Conservation (phyloP, 2,797 vertebrate genomes). For the Percopsis omiscomaycus region DNA sequence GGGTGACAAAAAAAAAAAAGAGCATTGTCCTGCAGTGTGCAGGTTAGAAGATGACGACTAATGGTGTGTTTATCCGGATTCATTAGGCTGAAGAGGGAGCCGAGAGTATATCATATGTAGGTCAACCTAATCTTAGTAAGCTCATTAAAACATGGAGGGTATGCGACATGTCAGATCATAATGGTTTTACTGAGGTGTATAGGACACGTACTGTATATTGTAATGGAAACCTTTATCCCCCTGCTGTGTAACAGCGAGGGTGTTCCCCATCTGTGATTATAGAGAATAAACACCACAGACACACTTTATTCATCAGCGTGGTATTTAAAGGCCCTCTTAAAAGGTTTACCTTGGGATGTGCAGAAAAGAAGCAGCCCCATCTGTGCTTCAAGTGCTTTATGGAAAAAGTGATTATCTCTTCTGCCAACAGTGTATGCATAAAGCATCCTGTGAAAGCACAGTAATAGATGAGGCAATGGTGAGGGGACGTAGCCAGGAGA, state of each 20-base stretch:
- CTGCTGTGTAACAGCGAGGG: not conserved
- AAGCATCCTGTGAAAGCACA: conserved; percentile 40
- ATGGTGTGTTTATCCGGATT: conserved; percentile 36
- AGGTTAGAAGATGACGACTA: conserved; percentile 31
- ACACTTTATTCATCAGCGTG: conserved; percentile 2
- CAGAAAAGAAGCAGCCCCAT: conserved; percentile 24
- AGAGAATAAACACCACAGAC: conserved; percentile 19
- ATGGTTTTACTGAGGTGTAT: conserved; percentile 18
- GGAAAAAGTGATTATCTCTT: conserved; percentile 49
- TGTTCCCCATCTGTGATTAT: conserved; percentile 13
- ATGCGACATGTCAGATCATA: conserved; percentile 17
- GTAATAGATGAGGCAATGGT: conserved; percentile 30
- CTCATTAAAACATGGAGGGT: conserved; percentile 13
- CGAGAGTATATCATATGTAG: conserved; percentile 6
- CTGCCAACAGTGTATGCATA: conserved; percentile 36
- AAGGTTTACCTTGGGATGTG: conserved; percentile 13
- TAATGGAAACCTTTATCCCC: conserved; percentile 1
- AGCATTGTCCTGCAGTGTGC: conserved; percentile 12
- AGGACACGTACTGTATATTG: not conserved
- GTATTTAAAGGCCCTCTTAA: conserved; percentile 20
- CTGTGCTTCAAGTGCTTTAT: conserved; percentile 34
- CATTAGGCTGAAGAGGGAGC: conserved; percentile 28
- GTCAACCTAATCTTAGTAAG: conserved; percentile 11
- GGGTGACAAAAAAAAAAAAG: too few relatives aligned
- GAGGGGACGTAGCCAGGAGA: conserved; percentile 38